Percentiles rank a stretch among this genome's conserved stretches.
Evolutionary conservation across 2,797 vertebrate species (phyloP).

Genomic region (Orientallactaga sibirica): DNA sequence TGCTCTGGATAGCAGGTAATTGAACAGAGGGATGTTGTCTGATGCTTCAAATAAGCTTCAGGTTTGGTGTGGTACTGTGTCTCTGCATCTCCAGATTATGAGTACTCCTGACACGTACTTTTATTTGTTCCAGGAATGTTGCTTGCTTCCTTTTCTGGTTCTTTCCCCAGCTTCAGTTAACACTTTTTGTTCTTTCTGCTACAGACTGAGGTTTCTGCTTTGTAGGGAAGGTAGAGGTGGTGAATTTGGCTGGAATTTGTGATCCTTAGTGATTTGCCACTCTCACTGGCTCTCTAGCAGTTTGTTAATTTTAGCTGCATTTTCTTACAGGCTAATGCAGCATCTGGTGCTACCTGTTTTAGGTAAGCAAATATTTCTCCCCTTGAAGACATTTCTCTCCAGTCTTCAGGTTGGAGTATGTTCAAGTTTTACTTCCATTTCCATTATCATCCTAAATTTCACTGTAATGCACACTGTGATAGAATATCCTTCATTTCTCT

Average conservation of each 20-base stretch:
- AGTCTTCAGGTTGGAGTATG: background rate
- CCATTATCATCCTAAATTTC: background rate
- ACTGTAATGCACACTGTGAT: background rate
- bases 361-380: background rate
- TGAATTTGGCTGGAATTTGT: background rate
- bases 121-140: background rate
- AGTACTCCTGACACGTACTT: background rate
- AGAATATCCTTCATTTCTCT: background rate
- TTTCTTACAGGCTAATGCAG: background rate
- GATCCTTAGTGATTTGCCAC: background rate
- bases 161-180: background rate
- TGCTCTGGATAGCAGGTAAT: background rate
- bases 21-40: background rate
- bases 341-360: background rate
- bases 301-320: background rate
- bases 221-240: background rate
- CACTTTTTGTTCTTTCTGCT: background rate
- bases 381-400: background rate
- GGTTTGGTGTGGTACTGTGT: background rate
- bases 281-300: background rate
- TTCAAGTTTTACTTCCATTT: slow-evolving; percentile 49
- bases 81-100: background rate
- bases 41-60: background rate
- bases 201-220: slow-evolving; percentile 5
- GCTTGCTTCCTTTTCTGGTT: background rate